Percentiles rank a stretch among this genome's conserved stretches.
phyloP scores from a whole-genome alignment of 1,140 invertebrate species.

The Drosophila ercepeae region DNA sequence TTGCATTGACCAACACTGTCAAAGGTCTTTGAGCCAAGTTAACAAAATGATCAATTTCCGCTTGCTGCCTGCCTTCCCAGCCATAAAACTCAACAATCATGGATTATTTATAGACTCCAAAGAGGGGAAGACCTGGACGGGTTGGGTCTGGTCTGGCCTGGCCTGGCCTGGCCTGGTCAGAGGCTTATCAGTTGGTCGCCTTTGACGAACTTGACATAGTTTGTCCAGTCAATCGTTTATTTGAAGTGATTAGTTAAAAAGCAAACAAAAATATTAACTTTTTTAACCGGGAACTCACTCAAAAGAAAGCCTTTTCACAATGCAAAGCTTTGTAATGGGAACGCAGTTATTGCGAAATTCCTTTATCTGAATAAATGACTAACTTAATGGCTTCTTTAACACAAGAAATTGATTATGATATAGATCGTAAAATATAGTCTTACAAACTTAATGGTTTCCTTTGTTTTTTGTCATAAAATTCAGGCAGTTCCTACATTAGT shows the following conservation, averaged over 20 bases:
- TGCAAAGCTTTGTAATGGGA: constrained; percentile 4
- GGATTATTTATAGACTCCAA: constrained; percentile 42
- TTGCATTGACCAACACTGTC: constrained; percentile 64
- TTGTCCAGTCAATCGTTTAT: constrained; percentile 17
- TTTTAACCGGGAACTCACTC: constrained; percentile 4
- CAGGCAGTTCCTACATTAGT: too few relatives aligned
- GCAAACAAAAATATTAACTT: constrained; percentile 2
- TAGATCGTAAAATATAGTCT: constrained; percentile 4
- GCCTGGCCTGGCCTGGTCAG: background rate
- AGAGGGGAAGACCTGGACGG: constrained; percentile 5
- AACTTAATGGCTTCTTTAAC: background rate
- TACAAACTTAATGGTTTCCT: too few relatives aligned
- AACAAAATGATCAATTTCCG: constrained; percentile 68
- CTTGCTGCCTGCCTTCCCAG: constrained; percentile 44
- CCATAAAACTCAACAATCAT: constrained; percentile 47
- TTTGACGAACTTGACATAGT: constrained; percentile 25
- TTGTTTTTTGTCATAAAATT: too few relatives aligned
- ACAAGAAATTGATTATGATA: background rate
- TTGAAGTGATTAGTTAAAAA: constrained; percentile 6
- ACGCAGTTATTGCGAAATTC: background rate
- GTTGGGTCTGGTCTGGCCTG: background rate
- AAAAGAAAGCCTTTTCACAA: constrained; percentile 1
- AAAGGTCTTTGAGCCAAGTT: constrained; percentile 57
- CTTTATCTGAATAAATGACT: constrained; percentile 15
- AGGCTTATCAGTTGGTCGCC: constrained; percentile 27